Evolutionary conservation across 2,888 invertebrate genomes (phyloP).

Genomic region (Bhutanitis thaidina): DNA sequence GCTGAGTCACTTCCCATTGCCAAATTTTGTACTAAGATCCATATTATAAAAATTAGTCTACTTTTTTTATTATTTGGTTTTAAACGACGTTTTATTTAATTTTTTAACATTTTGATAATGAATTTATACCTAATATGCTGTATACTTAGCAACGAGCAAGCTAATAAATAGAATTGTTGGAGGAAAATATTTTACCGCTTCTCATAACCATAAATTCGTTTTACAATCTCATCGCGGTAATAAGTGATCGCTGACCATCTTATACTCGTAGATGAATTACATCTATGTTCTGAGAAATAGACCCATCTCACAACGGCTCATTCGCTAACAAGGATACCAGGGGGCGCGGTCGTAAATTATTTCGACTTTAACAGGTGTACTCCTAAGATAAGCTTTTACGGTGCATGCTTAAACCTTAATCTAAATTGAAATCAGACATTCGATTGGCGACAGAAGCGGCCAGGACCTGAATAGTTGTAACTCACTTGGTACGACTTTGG

Average conservation of each 20-base stretch:
- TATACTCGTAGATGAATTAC: conserved; percentile 11
- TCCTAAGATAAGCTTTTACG: conserved; percentile 72
- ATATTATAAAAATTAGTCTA: too few relatives aligned
- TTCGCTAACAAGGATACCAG: conserved; percentile 38
- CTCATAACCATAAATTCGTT: conserved; percentile 12
- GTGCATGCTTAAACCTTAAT: conserved; percentile 72
- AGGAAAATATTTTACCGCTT: neutral
- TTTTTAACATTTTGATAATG: too few relatives aligned
- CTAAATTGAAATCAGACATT: conserved; percentile 78
- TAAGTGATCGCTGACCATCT: conserved; percentile 8
- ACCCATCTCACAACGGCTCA: conserved; percentile 18
- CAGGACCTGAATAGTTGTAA: conserved; percentile 42
- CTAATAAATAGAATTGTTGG: neutral
- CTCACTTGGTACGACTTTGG: conserved; percentile 13
- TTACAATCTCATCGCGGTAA: neutral
- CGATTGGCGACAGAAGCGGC: conserved; percentile 71
- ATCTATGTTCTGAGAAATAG: conserved; percentile 16
- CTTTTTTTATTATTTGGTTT: too few relatives aligned
- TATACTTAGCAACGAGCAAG: too few relatives aligned
- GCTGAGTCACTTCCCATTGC: too few relatives aligned
- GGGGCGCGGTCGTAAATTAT: conserved; percentile 60
- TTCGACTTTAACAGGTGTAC: conserved; percentile 74
- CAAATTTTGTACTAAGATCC: too few relatives aligned
- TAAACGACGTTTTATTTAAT: too few relatives aligned
- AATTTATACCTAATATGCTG: too few relatives aligned